These are phyloP conservation scores for Caranx melampygus DNA, from an alignment of 2,113 vertebrate species.

Conservation along the genomic window DNA sequence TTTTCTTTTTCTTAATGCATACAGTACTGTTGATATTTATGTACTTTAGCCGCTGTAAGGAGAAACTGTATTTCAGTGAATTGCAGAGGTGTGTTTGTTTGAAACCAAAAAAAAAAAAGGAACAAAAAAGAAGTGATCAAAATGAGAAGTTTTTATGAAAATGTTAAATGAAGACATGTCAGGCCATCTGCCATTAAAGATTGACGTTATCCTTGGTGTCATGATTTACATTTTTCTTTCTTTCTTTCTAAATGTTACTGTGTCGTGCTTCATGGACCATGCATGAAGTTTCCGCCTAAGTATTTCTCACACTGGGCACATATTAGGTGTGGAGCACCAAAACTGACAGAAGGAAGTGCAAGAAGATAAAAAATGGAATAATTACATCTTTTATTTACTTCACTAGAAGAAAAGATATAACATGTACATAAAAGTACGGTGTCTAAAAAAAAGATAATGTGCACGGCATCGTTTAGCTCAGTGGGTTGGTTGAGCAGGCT, in stretches of 20 bases:
- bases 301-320: not conserved
- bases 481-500: too few relatives aligned
- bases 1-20: slow-evolving; percentile 66
- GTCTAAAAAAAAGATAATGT: too few relatives aligned
- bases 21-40: slow-evolving; percentile 79
- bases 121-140: slow-evolving; percentile 66
- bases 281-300: not conserved
- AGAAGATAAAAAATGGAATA: too few relatives aligned
- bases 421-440: too few relatives aligned
- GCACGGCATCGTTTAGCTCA: too few relatives aligned
- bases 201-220: slow-evolving; percentile 64
- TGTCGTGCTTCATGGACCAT: not conserved
- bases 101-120: slow-evolving; percentile 55
- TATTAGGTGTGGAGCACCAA: not conserved
- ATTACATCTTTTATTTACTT: too few relatives aligned
- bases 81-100: slow-evolving; percentile 75
- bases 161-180: slow-evolving; percentile 79
- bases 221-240: slow-evolving; percentile 14
- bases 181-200: slow-evolving; percentile 81
- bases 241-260: not conserved
- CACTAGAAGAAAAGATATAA: too few relatives aligned
- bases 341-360: not conserved
- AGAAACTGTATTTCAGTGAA: slow-evolving; percentile 79
- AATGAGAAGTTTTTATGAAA: slow-evolving; percentile 77
- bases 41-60: slow-evolving; percentile 78